phyloP scores from a whole-genome alignment of 1,140 invertebrate genomes.

The Paraescarpia echinospica region DNA sequence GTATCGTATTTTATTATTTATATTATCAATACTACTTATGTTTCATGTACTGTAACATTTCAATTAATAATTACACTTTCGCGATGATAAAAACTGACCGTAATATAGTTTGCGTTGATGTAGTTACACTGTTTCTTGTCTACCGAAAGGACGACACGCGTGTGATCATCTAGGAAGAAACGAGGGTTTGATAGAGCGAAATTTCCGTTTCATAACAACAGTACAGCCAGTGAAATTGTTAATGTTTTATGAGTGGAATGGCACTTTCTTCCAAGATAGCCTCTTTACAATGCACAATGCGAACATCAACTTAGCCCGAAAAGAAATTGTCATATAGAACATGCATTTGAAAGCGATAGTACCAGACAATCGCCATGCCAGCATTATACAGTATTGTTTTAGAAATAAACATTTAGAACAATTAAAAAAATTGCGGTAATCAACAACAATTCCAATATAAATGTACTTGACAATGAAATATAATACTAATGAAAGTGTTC shows the following conservation, averaged over 20 bases:
- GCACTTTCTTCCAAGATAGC: background rate
- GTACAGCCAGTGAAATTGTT: background rate
- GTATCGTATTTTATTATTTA: too few species aligned
- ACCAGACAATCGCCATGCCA: background rate
- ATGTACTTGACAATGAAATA: background rate
- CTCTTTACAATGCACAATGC: background rate
- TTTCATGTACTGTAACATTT: background rate
- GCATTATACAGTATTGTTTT: background rate
- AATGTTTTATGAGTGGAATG: background rate
- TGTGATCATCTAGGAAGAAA: conserved; percentile 12
- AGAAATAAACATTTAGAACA: background rate
- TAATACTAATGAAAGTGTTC: background rate
- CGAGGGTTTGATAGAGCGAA: too few species aligned
- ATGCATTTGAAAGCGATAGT: background rate
- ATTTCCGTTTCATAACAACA: background rate
- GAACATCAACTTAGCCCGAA: background rate
- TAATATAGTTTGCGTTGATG: conserved; percentile 25
- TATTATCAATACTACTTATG: background rate
- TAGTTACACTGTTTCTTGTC: conserved; percentile 12
- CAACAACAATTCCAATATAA: background rate
- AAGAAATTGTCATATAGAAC: too few species aligned
- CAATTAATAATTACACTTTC: background rate
- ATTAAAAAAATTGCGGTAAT: background rate
- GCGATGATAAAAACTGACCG: background rate
- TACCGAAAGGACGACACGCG: background rate